Base-by-base conservation (phyloP, 1,140 invertebrate species). In the Bombus huntii region DNA sequence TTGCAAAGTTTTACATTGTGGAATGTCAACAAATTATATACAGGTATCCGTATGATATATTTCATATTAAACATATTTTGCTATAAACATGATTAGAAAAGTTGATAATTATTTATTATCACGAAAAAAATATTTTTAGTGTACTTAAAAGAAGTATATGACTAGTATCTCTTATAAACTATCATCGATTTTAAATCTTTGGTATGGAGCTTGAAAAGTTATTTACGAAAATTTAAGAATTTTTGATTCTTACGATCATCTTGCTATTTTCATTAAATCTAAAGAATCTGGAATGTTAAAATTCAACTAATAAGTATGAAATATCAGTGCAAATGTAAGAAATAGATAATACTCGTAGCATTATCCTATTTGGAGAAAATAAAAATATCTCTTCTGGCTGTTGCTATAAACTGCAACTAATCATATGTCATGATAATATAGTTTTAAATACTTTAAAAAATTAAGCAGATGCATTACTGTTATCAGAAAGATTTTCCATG, bases 401-500 rank as follows among this genome's bases (percentile, higher is more conserved):
- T 89, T 89, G 73, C 75, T 78, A 73, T 53, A 66, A 85, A 75
- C 66, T 65, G 81, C 66, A 88, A 88, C 42, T 88, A 53, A 88
- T 44, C 31, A 44, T 70, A 34, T 39, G 18, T 74, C 25, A 66
- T 37, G 34, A 57, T 42, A 42, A 81, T 87, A 83, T 13, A 59
- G 31, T 47, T 87, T 71, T 76, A 84, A 89, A 39, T 47, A 70
- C 39, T 59, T 81, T 5, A 71, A 34, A 42, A 74, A 77, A 81
- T 92, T 94, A 95, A 91, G 93, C 94, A 73, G 93, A 92, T 83
- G 94, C 93, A 72, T 94, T 94, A 66, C 89, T 93, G 62, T 93
- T 91, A 85, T 90, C 93, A 10, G 87, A 90, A 42, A 94, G 84
- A 89, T 86, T 92, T 53, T 95, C 94, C 86, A 95, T 89, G 22